Percentiles rank a stretch among this genome's conserved stretches.
Evolutionary conservation across 2,797 vertebrate species (phyloP).

Genomic region (Sebastes matsubarae): DNA sequence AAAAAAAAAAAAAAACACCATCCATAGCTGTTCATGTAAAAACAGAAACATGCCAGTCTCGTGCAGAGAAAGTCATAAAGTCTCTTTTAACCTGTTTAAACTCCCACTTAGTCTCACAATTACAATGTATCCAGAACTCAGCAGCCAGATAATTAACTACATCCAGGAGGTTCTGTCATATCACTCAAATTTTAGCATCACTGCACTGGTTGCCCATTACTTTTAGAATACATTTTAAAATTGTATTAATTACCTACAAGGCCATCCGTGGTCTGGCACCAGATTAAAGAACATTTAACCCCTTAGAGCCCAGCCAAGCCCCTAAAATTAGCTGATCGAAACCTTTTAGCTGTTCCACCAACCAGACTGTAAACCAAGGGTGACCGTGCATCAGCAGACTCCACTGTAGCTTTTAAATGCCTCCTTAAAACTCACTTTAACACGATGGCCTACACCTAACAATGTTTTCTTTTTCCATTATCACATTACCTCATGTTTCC

Average conservation of each 20-base stretch:
- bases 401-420: not conserved
- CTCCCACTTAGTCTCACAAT: no score
- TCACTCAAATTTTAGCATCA: not conserved
- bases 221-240: not conserved
- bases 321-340: fast-evolving
- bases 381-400: not conserved
- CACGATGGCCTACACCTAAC: not conserved
- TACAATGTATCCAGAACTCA: no score
- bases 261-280: not conserved
- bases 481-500: not conserved
- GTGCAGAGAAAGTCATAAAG: not conserved
- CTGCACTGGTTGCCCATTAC: not conserved
- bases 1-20: not conserved
- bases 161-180: not conserved
- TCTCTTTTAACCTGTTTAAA: no score
- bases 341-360: not conserved
- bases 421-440: not conserved
- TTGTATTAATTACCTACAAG: not conserved
- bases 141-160: no score
- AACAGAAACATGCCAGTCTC: not conserved
- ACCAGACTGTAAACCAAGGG: not conserved
- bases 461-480: not conserved
- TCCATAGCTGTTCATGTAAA: not conserved
- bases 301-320: not conserved
- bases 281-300: not conserved